These are phyloP conservation scores for Philopedon plagiatum DNA, from an alignment of 2,888 invertebrate genomes.

Conservation along the genomic window DNA sequence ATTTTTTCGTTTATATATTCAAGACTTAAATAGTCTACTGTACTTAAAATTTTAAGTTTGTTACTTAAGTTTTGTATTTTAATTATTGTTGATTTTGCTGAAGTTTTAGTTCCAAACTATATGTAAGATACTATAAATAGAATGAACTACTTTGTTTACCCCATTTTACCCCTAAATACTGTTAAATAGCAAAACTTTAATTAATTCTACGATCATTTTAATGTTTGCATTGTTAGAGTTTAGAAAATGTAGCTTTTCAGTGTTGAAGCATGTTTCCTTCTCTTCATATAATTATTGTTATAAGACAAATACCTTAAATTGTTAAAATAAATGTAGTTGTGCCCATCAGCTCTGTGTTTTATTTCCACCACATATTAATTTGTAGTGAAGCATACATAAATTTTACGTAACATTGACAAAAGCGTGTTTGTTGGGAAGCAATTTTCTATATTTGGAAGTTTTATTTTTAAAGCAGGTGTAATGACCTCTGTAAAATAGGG, in stretches of 20 bases:
- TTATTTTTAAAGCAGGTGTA: no score
- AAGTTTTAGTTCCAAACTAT: slow-evolving; percentile 47
- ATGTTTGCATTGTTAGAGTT: slow-evolving; percentile 59
- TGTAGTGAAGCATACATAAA: no score
- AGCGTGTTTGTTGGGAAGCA: no score
- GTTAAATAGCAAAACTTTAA: slow-evolving; percentile 37
- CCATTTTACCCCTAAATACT: slow-evolving; percentile 51
- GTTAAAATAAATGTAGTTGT: slow-evolving; percentile 70
- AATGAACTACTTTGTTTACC: slow-evolving; percentile 51
- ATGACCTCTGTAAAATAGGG: no score
- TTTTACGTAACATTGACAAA: no score
- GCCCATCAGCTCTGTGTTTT: slow-evolving; percentile 53
- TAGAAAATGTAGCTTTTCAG: slow-evolving; percentile 66
- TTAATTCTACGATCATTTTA: slow-evolving; percentile 37
- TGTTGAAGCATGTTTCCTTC: slow-evolving; percentile 66
- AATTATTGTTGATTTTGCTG: slow-evolving; percentile 7
- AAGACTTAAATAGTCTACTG: slow-evolving; percentile 14
- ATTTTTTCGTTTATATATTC: slow-evolving; percentile 12
- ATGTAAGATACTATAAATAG: slow-evolving; percentile 56
- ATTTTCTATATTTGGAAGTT: no score
- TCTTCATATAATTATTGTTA: slow-evolving; percentile 68
- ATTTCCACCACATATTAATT: no score
- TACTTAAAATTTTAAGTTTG: slow-evolving; percentile 17
- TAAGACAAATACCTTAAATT: slow-evolving; percentile 64
- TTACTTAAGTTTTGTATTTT: slow-evolving; percentile 13